A percentile compares a stretch with the other conserved stretches of the same genome.
Conservation (phyloP, 2,113 vertebrate species). For the Urocolius indicus region DNA sequence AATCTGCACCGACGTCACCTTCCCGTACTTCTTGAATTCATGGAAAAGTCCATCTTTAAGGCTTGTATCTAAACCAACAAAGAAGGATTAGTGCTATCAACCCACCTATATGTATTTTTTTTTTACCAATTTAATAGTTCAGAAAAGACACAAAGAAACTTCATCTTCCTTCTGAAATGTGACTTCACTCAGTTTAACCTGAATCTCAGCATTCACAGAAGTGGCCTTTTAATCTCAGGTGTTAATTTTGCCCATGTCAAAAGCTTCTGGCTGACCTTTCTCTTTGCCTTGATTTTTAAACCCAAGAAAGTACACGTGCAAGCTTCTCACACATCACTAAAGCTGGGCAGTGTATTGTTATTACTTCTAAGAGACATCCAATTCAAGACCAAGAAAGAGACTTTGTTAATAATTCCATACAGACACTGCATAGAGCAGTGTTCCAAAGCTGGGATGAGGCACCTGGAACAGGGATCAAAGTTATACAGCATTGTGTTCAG, state of each 20-base stretch:
- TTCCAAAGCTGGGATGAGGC: background rate
- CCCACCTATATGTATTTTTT: too few species aligned
- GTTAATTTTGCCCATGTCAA: background rate
- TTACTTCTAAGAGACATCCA: background rate
- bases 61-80: slow-evolving; percentile 89
- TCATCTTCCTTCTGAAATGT: background rate
- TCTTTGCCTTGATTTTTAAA: background rate
- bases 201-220: background rate
- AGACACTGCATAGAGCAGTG: background rate
- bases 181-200: background rate
- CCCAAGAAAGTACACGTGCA: background rate
- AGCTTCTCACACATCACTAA: background rate
- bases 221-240: background rate
- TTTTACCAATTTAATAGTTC: background rate
- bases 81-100: background rate
- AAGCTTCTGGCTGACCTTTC: background rate
- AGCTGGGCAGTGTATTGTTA: accelerated
- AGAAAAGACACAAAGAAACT: background rate
- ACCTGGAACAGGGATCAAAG: background rate
- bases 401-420: background rate
- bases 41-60: slow-evolving; percentile 99
- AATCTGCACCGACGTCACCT: slow-evolving; percentile 98
- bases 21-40: slow-evolving; percentile 99
- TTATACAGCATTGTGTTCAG: background rate
- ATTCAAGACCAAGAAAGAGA: background rate